Conservation (phyloP, 2,113 vertebrate genomes). For the Centropristis striata region DNA sequence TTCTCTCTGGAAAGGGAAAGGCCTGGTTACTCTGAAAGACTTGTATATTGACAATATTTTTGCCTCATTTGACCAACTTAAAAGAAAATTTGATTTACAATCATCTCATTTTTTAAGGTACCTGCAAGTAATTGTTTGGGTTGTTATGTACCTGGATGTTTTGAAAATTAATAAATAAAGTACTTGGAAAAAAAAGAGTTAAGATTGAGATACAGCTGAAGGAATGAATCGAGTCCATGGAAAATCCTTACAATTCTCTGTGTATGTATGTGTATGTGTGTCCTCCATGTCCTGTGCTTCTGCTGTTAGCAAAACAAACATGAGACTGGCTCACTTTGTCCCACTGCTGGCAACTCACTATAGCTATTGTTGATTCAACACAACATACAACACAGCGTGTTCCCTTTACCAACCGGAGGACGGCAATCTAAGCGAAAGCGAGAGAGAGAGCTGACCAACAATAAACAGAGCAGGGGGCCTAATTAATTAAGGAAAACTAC, state of each 20-base stretch:
- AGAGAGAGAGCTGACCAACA: slow-evolving; percentile 33
- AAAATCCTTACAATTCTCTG: slow-evolving; percentile 2
- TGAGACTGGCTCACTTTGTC: slow-evolving; percentile 44
- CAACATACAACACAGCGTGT: slow-evolving; percentile 51
- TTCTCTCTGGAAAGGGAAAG: too few relatives aligned
- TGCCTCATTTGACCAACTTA: too few relatives aligned
- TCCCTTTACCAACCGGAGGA: slow-evolving; percentile 44
- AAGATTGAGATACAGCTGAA: not conserved
- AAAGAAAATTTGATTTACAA: too few relatives aligned
- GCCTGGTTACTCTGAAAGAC: too few relatives aligned
- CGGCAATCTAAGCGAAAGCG: not conserved
- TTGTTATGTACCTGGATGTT: too few relatives aligned
- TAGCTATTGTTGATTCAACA: slow-evolving; percentile 81
- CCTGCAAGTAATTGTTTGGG: too few relatives aligned
- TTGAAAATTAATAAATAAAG: too few relatives aligned
- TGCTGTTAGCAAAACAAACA: slow-evolving; percentile 81
- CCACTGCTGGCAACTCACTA: slow-evolving; percentile 40
- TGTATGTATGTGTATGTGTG: slow-evolving; percentile 35
- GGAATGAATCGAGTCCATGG: not conserved
- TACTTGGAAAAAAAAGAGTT: too few relatives aligned
- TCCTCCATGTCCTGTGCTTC: slow-evolving; percentile 46
- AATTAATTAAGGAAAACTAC: slow-evolving; percentile 11
- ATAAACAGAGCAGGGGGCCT: slow-evolving; percentile 22
- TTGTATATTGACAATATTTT: too few relatives aligned
- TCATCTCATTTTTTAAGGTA: too few relatives aligned